phyloP scores from a whole-genome alignment of 2,797 vertebrate genomes.

The Cyprinodon diabolis region DNA sequence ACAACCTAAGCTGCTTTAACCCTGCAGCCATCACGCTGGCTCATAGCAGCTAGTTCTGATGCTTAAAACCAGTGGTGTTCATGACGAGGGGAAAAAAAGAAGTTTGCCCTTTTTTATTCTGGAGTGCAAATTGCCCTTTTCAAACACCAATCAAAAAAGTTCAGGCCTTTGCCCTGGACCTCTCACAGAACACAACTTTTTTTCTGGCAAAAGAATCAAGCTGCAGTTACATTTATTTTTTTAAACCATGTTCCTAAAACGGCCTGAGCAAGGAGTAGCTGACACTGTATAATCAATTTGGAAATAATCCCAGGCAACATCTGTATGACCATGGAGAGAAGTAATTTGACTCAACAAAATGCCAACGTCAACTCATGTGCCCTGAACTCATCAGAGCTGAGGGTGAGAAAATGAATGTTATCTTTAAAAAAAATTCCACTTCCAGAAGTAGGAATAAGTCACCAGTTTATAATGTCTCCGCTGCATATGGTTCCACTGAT shows the following conservation, averaged over 20 bases:
- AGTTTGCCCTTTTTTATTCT: constrained; percentile 65
- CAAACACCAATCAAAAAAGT: constrained; percentile 67
- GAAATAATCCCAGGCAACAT: constrained; percentile 60
- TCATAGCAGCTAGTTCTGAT: constrained; percentile 53
- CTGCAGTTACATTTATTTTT: constrained; percentile 39
- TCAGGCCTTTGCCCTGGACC: constrained; percentile 40
- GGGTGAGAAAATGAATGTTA: constrained; percentile 40
- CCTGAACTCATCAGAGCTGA: constrained; percentile 42
- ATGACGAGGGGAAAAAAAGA: constrained; percentile 29
- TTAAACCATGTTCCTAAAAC: constrained; percentile 43
- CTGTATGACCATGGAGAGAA: constrained; percentile 33
- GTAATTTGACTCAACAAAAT: constrained; percentile 48
- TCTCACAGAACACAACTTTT: constrained; percentile 59
- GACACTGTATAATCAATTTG: constrained; percentile 45
- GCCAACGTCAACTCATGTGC: constrained; percentile 43
- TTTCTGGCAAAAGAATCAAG: constrained; percentile 29
- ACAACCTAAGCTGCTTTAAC: constrained; percentile 39
- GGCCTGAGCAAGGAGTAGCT: constrained; percentile 32
- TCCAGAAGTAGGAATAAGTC: constrained; percentile 39
- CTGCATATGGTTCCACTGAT: constrained; percentile 57
- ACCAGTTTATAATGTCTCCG: constrained; percentile 29
- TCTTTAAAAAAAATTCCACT: constrained; percentile 22
- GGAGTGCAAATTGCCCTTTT: constrained; percentile 74
- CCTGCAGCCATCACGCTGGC: constrained; percentile 34
- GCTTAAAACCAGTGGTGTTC: constrained; percentile 61